Conservation (phyloP, 1,140 invertebrate species). For the Drosophila pachea region DNA sequence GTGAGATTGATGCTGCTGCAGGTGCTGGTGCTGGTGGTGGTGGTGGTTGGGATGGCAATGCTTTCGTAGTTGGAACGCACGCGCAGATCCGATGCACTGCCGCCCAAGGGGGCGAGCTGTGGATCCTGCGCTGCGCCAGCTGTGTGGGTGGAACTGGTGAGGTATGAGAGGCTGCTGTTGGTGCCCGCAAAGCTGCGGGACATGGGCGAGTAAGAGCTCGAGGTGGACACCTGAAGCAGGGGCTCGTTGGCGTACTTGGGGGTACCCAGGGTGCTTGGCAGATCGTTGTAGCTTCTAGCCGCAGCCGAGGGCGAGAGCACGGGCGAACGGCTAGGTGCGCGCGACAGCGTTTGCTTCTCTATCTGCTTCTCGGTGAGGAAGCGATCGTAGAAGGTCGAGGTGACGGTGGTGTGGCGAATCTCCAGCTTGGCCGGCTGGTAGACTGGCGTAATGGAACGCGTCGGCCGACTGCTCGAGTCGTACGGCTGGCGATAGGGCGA, state of each 20-base stretch:
- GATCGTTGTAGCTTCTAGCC: constrained; percentile 62
- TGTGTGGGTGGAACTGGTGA: constrained; percentile 40
- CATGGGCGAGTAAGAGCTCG: constrained; percentile 39
- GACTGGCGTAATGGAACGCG: constrained; percentile 47
- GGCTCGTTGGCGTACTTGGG: constrained; percentile 21
- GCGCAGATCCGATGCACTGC: constrained; percentile 44
- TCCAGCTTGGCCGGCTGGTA: constrained; percentile 75
- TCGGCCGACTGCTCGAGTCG: constrained; percentile 41
- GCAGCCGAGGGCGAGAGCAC: constrained; percentile 62
- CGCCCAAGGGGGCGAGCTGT: constrained; percentile 5
- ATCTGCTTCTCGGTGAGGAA: constrained; percentile 75
- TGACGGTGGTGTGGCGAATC: constrained; percentile 77
- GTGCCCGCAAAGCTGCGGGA: constrained; percentile 37
- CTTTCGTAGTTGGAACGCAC: constrained; percentile 46
- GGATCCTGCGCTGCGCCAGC: background rate
- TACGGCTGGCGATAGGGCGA: constrained; percentile 69
- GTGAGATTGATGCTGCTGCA: background rate
- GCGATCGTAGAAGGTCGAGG: constrained; percentile 78
- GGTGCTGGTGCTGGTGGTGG: constrained; percentile 8
- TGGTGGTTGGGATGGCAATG: constrained; percentile 13
- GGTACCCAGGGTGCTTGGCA: constrained; percentile 16
- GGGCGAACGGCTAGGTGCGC: constrained; percentile 64
- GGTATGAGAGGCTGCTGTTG: constrained; percentile 52
- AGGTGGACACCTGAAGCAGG: constrained; percentile 8
- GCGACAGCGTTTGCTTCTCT: constrained; percentile 62